phyloP scores from a whole-genome alignment of 2,797 vertebrate genomes.

The Falco naumanni region DNA sequence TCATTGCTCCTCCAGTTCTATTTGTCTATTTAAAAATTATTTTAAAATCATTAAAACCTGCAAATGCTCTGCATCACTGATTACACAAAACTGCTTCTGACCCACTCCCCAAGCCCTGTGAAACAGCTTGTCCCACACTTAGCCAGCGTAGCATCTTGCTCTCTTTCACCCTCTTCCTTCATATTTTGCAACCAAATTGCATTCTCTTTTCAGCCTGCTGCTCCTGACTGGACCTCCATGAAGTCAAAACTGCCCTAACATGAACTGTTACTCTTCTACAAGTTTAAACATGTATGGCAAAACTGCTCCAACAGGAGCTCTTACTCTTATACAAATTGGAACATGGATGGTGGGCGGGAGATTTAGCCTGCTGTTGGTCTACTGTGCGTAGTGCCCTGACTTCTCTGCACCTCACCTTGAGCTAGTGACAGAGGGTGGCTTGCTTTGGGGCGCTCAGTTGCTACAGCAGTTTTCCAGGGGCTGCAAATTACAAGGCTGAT shows the following conservation, averaged over 20 bases:
- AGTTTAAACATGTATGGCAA: neutral
- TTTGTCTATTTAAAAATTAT: neutral
- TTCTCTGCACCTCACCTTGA: neutral
- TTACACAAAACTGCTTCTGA: neutral
- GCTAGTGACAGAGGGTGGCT: neutral
- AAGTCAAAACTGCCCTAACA: neutral
- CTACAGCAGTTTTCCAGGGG: neutral
- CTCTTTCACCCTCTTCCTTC: neutral
- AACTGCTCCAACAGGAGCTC: neutral
- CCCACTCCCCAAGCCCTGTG: rapidly evolving
- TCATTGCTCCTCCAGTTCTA: neutral
- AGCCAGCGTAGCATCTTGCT: neutral
- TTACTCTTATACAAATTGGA: neutral
- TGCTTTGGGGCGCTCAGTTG: neutral
- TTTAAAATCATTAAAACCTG: neutral
- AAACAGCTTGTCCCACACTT: neutral
- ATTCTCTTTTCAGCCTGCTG: neutral
- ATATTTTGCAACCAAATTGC: neutral
- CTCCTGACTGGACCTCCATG: neutral
- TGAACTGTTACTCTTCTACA: neutral
- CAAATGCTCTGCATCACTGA: neutral
- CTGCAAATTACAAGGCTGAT: neutral
- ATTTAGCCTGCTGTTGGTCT: neutral
- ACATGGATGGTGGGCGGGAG: neutral
- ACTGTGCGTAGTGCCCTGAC: rapidly evolving